Evolutionary conservation across 2,113 vertebrate genomes (phyloP).

Genomic region (Trochalopteron elliotii): DNA sequence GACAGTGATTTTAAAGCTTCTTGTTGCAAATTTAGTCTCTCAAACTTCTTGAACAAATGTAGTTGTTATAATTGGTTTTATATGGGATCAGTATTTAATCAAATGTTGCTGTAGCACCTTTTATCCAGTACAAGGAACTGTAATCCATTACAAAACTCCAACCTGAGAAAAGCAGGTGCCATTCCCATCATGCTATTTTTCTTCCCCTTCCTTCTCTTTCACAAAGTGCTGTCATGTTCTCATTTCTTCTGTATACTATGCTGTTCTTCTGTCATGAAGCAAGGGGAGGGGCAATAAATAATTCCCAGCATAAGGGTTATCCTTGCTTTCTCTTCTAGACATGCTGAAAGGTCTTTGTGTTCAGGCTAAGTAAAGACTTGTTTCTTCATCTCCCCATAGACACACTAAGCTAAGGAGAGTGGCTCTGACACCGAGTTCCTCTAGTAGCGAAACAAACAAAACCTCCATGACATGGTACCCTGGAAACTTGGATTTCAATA

Average conservation of each 20-base stretch:
- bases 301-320: neutral
- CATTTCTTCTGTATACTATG: neutral
- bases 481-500: neutral
- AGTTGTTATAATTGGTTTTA: neutral
- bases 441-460: neutral
- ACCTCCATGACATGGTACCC: neutral
- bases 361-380: neutral
- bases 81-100: neutral
- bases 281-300: neutral
- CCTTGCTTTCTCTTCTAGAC: neutral
- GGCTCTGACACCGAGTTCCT: neutral
- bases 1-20: neutral
- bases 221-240: neutral
- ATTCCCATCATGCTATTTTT: neutral
- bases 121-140: neutral
- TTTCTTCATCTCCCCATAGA: neutral
- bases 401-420: neutral
- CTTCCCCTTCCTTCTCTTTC: neutral
- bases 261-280: neutral
- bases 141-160: neutral
- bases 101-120: neutral
- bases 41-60: neutral
- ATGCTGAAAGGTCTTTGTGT: neutral
- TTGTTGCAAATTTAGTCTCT: neutral
- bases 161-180: neutral